Evolutionary conservation across 1,140 invertebrate genomes (phyloP), one percentile per base, ranked within the genome.

Genomic region (Calephelis nemesis): DNA sequence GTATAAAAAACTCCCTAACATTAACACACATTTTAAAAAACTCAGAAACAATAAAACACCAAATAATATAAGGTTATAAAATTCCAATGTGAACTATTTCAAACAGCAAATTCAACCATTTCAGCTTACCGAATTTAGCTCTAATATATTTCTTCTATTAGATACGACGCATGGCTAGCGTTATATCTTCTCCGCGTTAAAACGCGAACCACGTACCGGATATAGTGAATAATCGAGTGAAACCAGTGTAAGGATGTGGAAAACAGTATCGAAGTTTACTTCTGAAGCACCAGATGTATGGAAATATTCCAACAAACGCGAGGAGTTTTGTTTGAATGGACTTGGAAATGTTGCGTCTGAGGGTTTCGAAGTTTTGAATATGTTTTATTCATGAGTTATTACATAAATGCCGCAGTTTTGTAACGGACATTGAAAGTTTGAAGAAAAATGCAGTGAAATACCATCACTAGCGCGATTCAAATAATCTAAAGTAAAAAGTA

Each of bases 191-290:
- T 63, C 52, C 13, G 11, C 1, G 60, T 69, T 73, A 50, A 52
- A 65, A 73, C 65, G 42, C 71, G 15, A 69, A 63, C 60, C 71
- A 73, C 71, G 71, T 73, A 42, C 42, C 45, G 67, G 30, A 49
- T 13, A 71, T 54, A 66, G 65, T 66, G 67, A 54, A 68, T 72
- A 67, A 72, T 72, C 67, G 63, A 72, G 63, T 66, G 63, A 47
- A 71, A 71, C 62, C 62, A 13, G 62, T 13, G 42, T 47, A 42
- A 65, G 64, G 39, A 68, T 60, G 67, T 64, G 67, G 54, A 49
- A 62, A 66, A 62, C 30, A 47, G 65, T 65, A 67, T 66, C 49
- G 47, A 62, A 69, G 19, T 68, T 63, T 69, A 64, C 48, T 64
- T 64, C 64, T 15, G 49, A 52, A 68, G 63, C 63, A 62, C 39